These are phyloP conservation scores for Tetramorium bicarinatum DNA, from an alignment of 2,888 invertebrate species.

Conservation along the genomic window DNA sequence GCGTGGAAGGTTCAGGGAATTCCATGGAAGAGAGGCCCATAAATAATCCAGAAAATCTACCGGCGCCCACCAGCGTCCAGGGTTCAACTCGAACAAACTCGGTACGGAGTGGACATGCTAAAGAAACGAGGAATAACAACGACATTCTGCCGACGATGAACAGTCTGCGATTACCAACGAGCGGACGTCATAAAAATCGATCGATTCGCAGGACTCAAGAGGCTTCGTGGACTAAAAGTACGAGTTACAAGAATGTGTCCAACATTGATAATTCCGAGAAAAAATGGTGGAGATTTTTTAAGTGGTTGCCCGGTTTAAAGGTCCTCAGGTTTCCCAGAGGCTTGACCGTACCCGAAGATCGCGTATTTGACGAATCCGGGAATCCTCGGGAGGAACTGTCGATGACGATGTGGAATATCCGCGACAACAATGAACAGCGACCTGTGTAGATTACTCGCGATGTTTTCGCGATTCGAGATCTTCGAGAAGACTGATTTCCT, in stretches of 20 bases:
- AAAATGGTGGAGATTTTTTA: conserved; percentile 82
- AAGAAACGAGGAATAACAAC: conserved; percentile 12
- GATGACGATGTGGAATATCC: conserved; percentile 81
- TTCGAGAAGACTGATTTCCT: conserved; percentile 63
- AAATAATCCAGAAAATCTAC: conserved; percentile 17
- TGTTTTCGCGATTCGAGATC: conserved; percentile 22
- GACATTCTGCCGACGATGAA: not conserved
- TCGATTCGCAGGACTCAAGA: conserved; percentile 10
- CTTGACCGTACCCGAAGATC: conserved; percentile 64
- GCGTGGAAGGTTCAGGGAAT: conserved; percentile 81
- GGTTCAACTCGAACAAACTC: not conserved
- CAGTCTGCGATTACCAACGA: not conserved
- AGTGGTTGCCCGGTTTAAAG: conserved; percentile 81
- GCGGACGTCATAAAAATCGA: conserved; percentile 5
- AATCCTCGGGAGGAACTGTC: conserved; percentile 79
- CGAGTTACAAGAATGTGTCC: conserved; percentile 57
- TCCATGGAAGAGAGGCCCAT: conserved; percentile 73
- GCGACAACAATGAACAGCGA: conserved; percentile 66
- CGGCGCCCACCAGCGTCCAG: not conserved
- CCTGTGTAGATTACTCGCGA: conserved; percentile 64
- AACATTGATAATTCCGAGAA: conserved; percentile 60
- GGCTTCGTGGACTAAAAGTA: conserved; percentile 13
- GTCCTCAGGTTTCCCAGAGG: conserved; percentile 71
- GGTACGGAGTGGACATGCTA: not conserved
- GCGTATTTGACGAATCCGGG: conserved; percentile 73